Evolutionary conservation across 2,888 invertebrate genomes (phyloP), one percentile per base, ranked within the genome.

Genomic region (Lycia hirtaria): DNA sequence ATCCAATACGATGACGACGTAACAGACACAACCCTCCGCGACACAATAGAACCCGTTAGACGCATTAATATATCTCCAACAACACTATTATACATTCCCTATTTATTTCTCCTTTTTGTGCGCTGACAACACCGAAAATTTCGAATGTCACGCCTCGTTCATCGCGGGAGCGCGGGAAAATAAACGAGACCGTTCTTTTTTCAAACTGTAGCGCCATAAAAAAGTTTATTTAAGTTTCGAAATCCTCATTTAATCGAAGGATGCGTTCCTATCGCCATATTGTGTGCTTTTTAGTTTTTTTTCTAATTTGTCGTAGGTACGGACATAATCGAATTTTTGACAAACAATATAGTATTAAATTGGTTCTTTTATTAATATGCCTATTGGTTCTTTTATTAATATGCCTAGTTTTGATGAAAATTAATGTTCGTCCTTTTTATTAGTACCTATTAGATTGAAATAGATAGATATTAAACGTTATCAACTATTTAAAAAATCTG

Each of bases 91-190:
- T 28, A 51, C 45, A 51, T 87, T 82, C 84, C 83, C 81, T 74
- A 74, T 75, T 76, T 75, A 56, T 58, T 62, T 77, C 76, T 66
- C 63, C 69, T 84, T 85, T 84, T 85, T 85, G 75, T 80, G 63
- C 60, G 78, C 84, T 85, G 83, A 81, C 85, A 85, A 69, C 70
- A 68, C 75, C 82, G 80, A 81, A 85, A 82, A 85, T 89, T 89
- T 88, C 81, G 65, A 89, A 85, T 90, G 91, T 90, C 90, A 90
- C 90, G 91, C 87, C 89, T 91, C 83, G 88, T 90, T 88, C 88
- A 83, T 84, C 83, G 85, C 76, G 68, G 73, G 73, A 53, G 79
- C 81, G 82, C 80, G 83, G 86, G 86, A 87, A 87, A 85, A 85
- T 85, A 85, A 85, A 86, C 82, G 81, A 85, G 80, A 68, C 33